phyloP scores from a whole-genome alignment of 2,888 invertebrate species.

The Emmelina monodactyla region DNA sequence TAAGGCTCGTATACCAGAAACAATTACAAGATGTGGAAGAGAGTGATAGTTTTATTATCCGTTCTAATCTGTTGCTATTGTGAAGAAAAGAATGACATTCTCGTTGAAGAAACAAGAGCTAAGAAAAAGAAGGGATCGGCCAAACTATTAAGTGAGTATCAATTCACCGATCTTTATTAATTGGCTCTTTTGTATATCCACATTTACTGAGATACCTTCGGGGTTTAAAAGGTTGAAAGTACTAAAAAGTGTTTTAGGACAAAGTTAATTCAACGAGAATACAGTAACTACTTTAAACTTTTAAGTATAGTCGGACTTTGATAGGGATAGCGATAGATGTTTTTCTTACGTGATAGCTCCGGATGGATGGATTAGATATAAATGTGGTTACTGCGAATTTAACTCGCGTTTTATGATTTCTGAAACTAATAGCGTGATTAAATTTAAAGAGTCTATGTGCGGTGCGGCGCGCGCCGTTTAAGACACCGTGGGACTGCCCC shows the following conservation, averaged over 20 bases:
- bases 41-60: conserved; percentile 26
- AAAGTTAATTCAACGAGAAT: no score
- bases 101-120: conserved; percentile 39
- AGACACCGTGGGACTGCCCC: no score
- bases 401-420: no score
- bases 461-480: no score
- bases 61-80: conserved; percentile 42
- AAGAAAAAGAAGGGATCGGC: conserved; percentile 42
- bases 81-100: conserved; percentile 29
- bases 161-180: not conserved
- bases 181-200: not conserved
- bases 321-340: not conserved
- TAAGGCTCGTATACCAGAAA: no score
- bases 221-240: no score
- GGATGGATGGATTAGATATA: no score
- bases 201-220: not conserved
- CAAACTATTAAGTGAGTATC: conserved; percentile 39
- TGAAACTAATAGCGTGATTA: no score
- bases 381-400: no score
- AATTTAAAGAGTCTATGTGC: no score
- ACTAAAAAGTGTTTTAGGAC: no score
- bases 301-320: not conserved
- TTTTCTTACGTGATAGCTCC: conserved; percentile 1
- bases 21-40: conserved; percentile 31
- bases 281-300: not conserved